Base-by-base conservation (phyloP, 2,113 vertebrate genomes). In the Micromys minutus region DNA sequence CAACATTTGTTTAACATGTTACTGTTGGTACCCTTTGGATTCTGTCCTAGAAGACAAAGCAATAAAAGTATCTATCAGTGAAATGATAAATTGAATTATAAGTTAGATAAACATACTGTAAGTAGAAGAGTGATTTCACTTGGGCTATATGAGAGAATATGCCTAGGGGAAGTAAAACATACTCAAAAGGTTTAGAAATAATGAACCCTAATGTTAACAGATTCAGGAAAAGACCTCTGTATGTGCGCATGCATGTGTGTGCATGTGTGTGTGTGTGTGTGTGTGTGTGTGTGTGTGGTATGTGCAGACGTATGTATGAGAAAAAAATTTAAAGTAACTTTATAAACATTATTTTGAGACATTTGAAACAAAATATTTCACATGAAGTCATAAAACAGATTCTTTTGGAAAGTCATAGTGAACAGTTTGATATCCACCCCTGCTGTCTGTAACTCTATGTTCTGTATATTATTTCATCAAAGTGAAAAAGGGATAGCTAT, bases 381-480 rank as follows among this genome's bases (percentile, higher is more conserved):
- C 19, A n/a, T 59, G 69, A 89, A 92, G 39, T 69, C 42, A 52
- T 50, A 36, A 87, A 84, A 15, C 36, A 67, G 47, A 67, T 87
- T 90, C 42, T 93, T 89, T 74, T 17, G 42, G 75, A 34, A 19
- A 16, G 29, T 76, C 47, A 74, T 84, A 87, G 63, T 67, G 17
- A 95, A n/a, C 36, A 90, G 21, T 39, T 79, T 57, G 22, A 50
- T 80, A 21, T 17, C 22, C 22, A 26, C 79, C 22, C 65, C 39
- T 92, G 55, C 12, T 83, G 3, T 74, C 45, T 63, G 7, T 91
- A 47, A 72, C 81, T 93, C 31, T 84, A 57, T 36, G 24, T 92
- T 95, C 96, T 88, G 24, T 45, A 86, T 50, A 86, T 36, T 69
- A 34, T 79, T 11, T 74, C 87, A 93, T 72, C 31, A 92, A 95